phyloP scores from a whole-genome alignment of 1,140 invertebrate species.

The Nephila pilipes region DNA sequence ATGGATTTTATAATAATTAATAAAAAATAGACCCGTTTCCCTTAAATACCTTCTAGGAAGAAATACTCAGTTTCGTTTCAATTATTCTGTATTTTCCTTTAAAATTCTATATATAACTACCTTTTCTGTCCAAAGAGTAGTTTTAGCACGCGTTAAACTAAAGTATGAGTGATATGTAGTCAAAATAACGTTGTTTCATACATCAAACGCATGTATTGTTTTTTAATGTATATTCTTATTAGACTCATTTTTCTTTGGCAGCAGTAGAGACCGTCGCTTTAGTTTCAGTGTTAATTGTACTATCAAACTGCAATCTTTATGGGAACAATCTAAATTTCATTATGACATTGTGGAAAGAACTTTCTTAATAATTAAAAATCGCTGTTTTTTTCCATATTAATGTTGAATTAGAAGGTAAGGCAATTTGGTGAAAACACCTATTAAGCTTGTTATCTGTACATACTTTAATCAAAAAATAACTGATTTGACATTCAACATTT shows the following conservation, averaged over 20 bases:
- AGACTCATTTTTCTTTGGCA: background rate
- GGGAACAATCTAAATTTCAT: constrained; percentile 46
- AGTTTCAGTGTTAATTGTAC: constrained; percentile 53
- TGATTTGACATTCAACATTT: constrained; percentile 38
- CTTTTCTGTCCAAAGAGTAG: too few relatives aligned
- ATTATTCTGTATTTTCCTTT: too few relatives aligned
- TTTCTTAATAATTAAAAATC: background rate
- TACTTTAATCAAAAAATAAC: constrained; percentile 38
- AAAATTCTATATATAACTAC: too few relatives aligned
- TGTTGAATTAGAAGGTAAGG: constrained; percentile 19
- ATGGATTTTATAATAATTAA: too few relatives aligned
- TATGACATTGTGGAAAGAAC: constrained; percentile 2
- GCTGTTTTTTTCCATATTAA: background rate
- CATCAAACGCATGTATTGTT: too few relatives aligned
- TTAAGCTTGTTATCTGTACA: background rate
- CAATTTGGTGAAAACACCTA: background rate
- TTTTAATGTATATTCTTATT: background rate
- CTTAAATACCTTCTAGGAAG: too few relatives aligned
- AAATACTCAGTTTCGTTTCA: too few relatives aligned
- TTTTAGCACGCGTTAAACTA: too few relatives aligned
- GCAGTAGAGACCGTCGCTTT: background rate
- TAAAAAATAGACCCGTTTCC: too few relatives aligned
- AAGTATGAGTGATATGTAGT: too few relatives aligned
- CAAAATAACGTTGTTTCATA: too few relatives aligned
- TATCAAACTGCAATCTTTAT: constrained; percentile 45